A percentile compares a stretch with the other conserved stretches of the same genome.
phyloP scores from a whole-genome alignment of 2,797 vertebrate species.

The Urocyon cinereoargenteus region DNA sequence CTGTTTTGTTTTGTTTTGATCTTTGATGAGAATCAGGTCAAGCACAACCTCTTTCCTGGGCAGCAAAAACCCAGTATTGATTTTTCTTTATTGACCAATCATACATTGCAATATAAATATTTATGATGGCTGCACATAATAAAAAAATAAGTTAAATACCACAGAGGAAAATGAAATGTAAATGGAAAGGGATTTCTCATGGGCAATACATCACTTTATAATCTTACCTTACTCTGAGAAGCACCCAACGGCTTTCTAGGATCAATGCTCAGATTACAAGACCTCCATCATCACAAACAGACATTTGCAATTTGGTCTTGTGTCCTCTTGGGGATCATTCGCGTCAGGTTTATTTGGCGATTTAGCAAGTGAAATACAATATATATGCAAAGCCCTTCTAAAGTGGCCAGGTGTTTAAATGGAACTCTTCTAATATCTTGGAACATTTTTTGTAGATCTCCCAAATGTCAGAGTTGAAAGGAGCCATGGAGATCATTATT shows the following conservation, averaged over 20 bases:
- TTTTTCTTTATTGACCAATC: slow-evolving; percentile 82
- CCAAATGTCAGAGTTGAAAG: slow-evolving; percentile 77
- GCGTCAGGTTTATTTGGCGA: slow-evolving; percentile 70
- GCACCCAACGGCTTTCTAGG: slow-evolving; percentile 65
- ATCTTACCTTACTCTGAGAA: slow-evolving; percentile 69
- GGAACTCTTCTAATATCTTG: slow-evolving; percentile 64
- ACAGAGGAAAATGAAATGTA: slow-evolving; percentile 80
- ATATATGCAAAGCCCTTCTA: slow-evolving; percentile 76
- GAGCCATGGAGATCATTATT: slow-evolving; percentile 24
- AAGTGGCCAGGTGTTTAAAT: slow-evolving; percentile 76
- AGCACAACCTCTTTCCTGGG: slow-evolving; percentile 43
- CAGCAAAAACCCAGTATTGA: slow-evolving; percentile 67
- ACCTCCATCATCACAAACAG: slow-evolving; percentile 75
- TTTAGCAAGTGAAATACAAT: slow-evolving; percentile 80
- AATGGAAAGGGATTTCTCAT: slow-evolving; percentile 74
- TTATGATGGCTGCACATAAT: slow-evolving; percentile 77
- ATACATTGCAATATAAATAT: slow-evolving; percentile 79
- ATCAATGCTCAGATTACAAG: slow-evolving; percentile 74
- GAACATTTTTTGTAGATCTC: slow-evolving; percentile 63
- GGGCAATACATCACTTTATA: slow-evolving; percentile 76
- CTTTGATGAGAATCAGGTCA: slow-evolving; percentile 52
- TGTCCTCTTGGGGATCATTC: slow-evolving; percentile 55
- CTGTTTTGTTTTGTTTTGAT: not conserved
- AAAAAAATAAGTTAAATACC: slow-evolving; percentile 80
- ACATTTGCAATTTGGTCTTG: slow-evolving; percentile 72